Evolutionary conservation across 2,797 vertebrate genomes (phyloP).

Genomic region (Lepilemur ruficaudatus): DNA sequence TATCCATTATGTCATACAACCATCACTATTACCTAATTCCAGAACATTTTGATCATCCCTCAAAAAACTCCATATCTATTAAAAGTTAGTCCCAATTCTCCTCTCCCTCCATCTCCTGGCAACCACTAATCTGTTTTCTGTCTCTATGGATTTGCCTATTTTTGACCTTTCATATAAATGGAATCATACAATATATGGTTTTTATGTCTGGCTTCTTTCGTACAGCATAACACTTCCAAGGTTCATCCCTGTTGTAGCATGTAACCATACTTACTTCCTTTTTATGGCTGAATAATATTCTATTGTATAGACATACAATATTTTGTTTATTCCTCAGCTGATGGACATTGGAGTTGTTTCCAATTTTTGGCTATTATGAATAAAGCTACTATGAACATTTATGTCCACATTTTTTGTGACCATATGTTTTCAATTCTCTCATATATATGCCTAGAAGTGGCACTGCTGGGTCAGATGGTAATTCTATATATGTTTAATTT

Average conservation of each 20-base stretch:
- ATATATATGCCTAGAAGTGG: background rate
- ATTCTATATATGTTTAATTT: slow-evolving; percentile 3
- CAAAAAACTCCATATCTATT: background rate
- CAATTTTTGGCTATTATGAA: slow-evolving; percentile 39
- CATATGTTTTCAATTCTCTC: background rate
- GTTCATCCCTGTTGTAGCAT: background rate
- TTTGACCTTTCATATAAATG: slow-evolving; percentile 22
- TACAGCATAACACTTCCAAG: background rate
- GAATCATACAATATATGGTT: background rate
- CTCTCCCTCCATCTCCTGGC: background rate
- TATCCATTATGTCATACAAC: background rate
- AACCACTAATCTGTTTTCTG: background rate
- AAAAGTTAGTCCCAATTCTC: slow-evolving; percentile 22
- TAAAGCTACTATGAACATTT: slow-evolving; percentile 5
- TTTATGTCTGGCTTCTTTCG: slow-evolving; percentile 26
- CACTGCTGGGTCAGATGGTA: background rate
- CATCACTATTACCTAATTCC: background rate
- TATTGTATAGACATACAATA: background rate
- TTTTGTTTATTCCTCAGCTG: slow-evolving; percentile 29
- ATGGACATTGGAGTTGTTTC: background rate
- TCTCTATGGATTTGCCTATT: background rate
- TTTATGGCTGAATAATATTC: slow-evolving; percentile 51
- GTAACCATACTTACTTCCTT: slow-evolving; percentile 24
- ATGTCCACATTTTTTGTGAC: background rate
- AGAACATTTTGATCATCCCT: slow-evolving; percentile 2